Base-by-base conservation (phyloP, 2,113 vertebrate genomes). In the Recurvirostra avosetta region DNA sequence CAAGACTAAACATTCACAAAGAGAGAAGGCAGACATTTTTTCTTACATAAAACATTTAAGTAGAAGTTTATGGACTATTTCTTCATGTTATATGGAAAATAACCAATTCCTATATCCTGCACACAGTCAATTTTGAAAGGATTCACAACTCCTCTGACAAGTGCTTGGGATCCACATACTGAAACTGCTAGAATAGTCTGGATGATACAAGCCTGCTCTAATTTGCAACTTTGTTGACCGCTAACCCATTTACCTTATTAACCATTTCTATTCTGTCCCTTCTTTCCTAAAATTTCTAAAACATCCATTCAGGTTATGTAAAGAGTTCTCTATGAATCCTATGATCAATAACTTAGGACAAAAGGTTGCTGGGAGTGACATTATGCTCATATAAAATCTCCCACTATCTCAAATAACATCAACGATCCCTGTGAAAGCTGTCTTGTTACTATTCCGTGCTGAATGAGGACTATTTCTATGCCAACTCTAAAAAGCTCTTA, bases 221-320 rank as follows among this genome's bases (percentile, higher is more conserved):
- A 76, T 23, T 12, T 36, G 49, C 30, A 68, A 22, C 6, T 76
- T 41, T 0, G 3, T 5, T 43, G 50, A 40, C 4, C 0, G 2
- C 3, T 68, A 43, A 55, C 8, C 21, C 45, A 14, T 25, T 45
- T 32, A 50, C 17, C 21, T 36, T 41, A 65, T 34, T 70, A 63
- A 34, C 2, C 14, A 62, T 10, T 76, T 76, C 26, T 62, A 11
- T 58, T 71, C 20, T 56, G 5, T 36, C 8, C 16, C 34, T 27
- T 65, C 26, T 70, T 77, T 74, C 15, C 27, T 71, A 45, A 61
- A 86, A 74, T 58, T 36, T 65, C 9, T 27, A 32, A 68, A 86
- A n/a, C 53, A 73, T 4, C 4, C 23, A 40, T 38, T 27, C 29
- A 26, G 3, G 7, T 53, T 66, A 84, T 2, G 3, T 5, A 8